Base-by-base conservation (phyloP, 1,140 invertebrate species). In the Drosophila persimilis region DNA sequence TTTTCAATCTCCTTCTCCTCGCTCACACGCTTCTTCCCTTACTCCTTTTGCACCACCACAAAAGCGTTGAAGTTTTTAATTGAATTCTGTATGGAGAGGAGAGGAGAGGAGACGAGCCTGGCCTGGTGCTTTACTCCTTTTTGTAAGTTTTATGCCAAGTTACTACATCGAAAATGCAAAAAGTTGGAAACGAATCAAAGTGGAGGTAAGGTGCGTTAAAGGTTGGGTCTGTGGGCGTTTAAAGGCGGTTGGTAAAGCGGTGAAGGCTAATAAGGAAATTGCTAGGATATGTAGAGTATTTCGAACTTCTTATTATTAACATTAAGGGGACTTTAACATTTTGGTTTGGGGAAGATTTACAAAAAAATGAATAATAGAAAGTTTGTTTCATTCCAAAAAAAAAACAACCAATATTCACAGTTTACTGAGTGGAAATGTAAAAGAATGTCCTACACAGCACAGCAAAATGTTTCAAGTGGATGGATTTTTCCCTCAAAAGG, bases 21-120 rank as follows among this genome's bases (percentile, higher is more conserved):
- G 5, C 8, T 56, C 8, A 9, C 5, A 8, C 1, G 7, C 35
- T 41, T 20, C 41, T 50, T 31, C 57, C 43, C 29, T 45, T 57
- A 2, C 15, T n/a, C 8, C 51, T 43, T 56, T 35, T 31, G 41
- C 26, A 31, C 44, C 20, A 24, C 11, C 9, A 26, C 24, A 39
- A 48, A 39, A 39, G 11, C 35, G 52, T 31, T 69, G 69, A 80
- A 73, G 61, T 73, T 81, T 81, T 81, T 67, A 80, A 77, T 80
- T 79, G 77, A 67, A 81, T 81, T 76, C 52, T 58, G 71, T 35
- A 46, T 65, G 47, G 43, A 74, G 60, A 65, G 54, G 70, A 74
- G 60, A 65, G 54, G 70, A 44, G 20, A 20, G 20, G 20, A 20
- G 20, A 20, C 20, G 20, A 20, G 20, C 20, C 20, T 1, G 20